Evolutionary conservation across 2,113 vertebrate genomes (phyloP), one percentile per base, ranked within the genome.

Genomic region (Brienomyrus longianalis): DNA sequence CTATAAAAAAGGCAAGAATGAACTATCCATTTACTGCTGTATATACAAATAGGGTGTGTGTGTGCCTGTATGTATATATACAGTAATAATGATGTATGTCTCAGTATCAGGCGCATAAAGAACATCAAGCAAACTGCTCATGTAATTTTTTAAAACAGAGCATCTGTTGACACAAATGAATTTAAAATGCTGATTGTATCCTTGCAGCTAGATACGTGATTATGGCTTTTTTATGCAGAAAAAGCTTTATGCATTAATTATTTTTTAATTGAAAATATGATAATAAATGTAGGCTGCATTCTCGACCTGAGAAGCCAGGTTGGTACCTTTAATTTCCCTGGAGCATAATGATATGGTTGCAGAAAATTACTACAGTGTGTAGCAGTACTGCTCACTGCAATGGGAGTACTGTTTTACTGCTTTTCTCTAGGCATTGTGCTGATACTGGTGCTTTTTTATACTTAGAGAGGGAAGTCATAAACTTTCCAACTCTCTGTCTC

Each of bases 151-250:
- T 43, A 21, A 70, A 77, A 43, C 6, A 80, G 74, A 80, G 74
- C 74, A 39, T 43, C 35, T 43, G 74, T 43, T 80, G 17, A 80
- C 74, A 43, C 74, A 80, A 80, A 43, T 80, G 43, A 43, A 80
- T 80, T 80, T 80, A 80, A 80, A 80, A 80, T 80, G 74, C 35
- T 80, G 74, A 80, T 80, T 15, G 74, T 80, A 80, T 43, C 74
- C 74, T 80, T 43, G 35, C 74, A 80, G 74, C 74, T 39, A 80
- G 35, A 80, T 80, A 80, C 5, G 17, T 80, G n/a, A 80, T 80
- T 80, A 80, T 13, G 74, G 74, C 13, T 35, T 5, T 77, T 80
- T 80, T 80, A 43, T 80, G 39, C 39, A 39, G 39, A 39, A 39
- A 39, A 39, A 39, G 39, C 39, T 80, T 80, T 80, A 43, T 43